phyloP scores from a whole-genome alignment of 2,888 invertebrate species.

The Cryptocephalus primarius region DNA sequence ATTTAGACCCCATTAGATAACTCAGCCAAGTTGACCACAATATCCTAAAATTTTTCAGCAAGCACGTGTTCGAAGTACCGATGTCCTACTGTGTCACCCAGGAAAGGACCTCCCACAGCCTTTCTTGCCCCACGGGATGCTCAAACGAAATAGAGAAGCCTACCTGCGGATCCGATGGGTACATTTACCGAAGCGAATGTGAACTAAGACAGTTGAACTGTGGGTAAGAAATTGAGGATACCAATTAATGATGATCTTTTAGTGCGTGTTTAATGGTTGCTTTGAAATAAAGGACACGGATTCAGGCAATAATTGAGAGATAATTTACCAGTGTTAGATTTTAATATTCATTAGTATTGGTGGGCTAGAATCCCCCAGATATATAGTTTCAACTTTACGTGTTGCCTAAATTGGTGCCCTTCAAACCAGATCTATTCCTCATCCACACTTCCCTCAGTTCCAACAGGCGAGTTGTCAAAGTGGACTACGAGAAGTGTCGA shows the following conservation, averaged over 20 bases:
- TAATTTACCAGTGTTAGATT: no score
- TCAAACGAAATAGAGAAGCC: slow-evolving; percentile 57
- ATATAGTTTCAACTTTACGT: no score
- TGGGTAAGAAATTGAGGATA: slow-evolving; percentile 47
- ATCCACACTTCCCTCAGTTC: slow-evolving; percentile 13
- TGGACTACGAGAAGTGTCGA: slow-evolving; percentile 73
- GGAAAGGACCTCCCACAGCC: slow-evolving; percentile 54
- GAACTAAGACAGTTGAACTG: slow-evolving; percentile 82
- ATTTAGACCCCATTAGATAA: neutral
- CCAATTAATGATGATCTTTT: no score
- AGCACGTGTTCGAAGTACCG: slow-evolving; percentile 86
- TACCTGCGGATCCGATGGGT: slow-evolving; percentile 83
- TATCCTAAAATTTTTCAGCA: slow-evolving; percentile 40
- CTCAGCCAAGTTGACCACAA: neutral
- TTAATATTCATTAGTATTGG: no score
- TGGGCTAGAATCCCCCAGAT: no score
- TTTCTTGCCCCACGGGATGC: slow-evolving; percentile 64
- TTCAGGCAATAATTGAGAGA: no score
- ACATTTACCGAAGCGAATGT: slow-evolving; percentile 78
- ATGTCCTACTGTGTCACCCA: slow-evolving; percentile 75
- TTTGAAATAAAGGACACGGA: no score
- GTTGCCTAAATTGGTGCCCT: no score
- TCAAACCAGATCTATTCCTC: no score
- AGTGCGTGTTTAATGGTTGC: no score
- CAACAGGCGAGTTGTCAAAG: slow-evolving; percentile 51